Base-by-base conservation (phyloP, 2,797 vertebrate genomes). In the Momotus momota region DNA sequence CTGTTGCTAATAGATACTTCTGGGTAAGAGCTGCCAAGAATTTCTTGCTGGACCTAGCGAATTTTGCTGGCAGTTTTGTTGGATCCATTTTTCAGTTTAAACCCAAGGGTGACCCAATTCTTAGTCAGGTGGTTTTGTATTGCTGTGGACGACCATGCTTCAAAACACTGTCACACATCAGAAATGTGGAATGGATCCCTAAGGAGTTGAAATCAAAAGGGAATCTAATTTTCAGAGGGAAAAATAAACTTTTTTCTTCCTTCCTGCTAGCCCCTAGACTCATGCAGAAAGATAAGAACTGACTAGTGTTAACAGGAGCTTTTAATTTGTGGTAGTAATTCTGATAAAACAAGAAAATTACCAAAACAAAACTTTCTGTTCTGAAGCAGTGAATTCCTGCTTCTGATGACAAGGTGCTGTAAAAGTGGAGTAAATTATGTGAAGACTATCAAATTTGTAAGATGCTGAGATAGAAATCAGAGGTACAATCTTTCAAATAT, bases 21-120 rank as follows among this genome's bases (percentile, higher is more conserved):
- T 93, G 84, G 86, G 60, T 88, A 41, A 80, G 81, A 94, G 71
- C 93, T 96, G 89, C 83, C 88, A 91, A 83, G 69, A 83, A 82
- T 61, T 92, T 86, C 79, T 94, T 94, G n/a, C 81, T 91, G 94
- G 86, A 94, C 90, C 61, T 41, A 7, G 71, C 48, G 78, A 83
- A 90, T 97, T 95, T 73, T 87, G 35, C 62, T 91, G 77, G 57
- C 88, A 22, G 74, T 90, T 97, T 72, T 87, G 73, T 92, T 88
- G 81, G 55, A 81, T 87, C 65, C 16, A 9, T 91, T 97, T 88
- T 95, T 79, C 81, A 77, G 3, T 90, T 91, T 94, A 94, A 95
- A 72, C 52, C 70, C 71, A 71, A 64, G 72, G 77, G 81, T 95
- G 90, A 95, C 86, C 65, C 60, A 71, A 58, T 88, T 96, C 25